Conservation (phyloP, 2,888 invertebrate genomes). For the Bellardia pandia region DNA sequence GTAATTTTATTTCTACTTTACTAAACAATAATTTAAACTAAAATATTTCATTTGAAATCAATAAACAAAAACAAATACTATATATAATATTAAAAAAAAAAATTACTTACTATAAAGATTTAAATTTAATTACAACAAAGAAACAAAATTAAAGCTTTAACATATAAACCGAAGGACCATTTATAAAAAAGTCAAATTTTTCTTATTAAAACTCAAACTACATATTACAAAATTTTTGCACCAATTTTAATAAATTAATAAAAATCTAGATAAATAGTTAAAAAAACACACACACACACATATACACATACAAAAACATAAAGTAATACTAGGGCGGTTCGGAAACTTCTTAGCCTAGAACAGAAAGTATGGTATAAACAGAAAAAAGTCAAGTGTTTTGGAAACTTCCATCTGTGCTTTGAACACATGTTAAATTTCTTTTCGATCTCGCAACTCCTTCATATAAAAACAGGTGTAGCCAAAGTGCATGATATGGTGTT, state of each 20-base stretch:
- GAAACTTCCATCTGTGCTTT: no score
- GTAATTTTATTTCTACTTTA: no score
- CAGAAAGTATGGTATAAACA: no score
- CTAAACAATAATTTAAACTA: no score
- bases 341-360: no score
- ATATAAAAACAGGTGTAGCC: no score
- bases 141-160: constrained; percentile 32
- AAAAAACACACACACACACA: not conserved
- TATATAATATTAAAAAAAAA: not conserved
- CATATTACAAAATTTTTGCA: not conserved
- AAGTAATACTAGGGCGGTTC: no score
- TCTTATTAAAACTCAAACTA: not conserved
- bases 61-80: not conserved
- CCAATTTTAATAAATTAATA: not conserved
- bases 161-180: constrained; percentile 46
- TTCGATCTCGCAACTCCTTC: no score
- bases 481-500: no score
- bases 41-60: no score
- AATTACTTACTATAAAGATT: not conserved
- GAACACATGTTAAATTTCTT: no score
- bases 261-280: not conserved
- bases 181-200: constrained; percentile 2
- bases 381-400: no score
- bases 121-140: not conserved
- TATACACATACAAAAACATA: not conserved